These are phyloP conservation scores for Gephyroberyx darwinii DNA, from an alignment of 2,797 vertebrate genomes.

Conservation along the genomic window DNA sequence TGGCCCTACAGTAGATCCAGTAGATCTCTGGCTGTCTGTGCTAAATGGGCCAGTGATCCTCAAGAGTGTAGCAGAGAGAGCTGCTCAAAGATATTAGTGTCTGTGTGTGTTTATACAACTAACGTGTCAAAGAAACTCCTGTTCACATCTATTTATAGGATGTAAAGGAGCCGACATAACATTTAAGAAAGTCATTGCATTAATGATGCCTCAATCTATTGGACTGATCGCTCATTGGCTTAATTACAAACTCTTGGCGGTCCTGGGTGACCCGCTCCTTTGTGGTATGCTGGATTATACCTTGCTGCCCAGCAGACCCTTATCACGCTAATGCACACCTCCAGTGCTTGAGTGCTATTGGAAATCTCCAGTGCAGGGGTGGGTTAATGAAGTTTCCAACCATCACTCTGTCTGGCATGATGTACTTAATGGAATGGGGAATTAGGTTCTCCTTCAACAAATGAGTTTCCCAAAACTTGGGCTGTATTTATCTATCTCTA, in stretches of 20 bases:
- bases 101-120: background rate
- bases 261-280: conserved; percentile 18
- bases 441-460: background rate
- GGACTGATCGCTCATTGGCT: conserved; percentile 15
- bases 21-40: background rate
- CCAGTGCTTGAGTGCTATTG: conserved; percentile 38
- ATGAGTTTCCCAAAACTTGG: conserved; percentile 8
- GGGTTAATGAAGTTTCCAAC: conserved; percentile 33
- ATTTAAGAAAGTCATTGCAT: conserved; percentile 13
- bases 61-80: background rate
- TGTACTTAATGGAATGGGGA: conserved; percentile 4
- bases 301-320: conserved; percentile 33
- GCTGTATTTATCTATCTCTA: background rate
- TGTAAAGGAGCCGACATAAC: conserved; percentile 6
- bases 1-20: conserved; percentile 2
- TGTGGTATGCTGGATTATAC: conserved; percentile 33
- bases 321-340: conserved; percentile 55
- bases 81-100: conserved; percentile 30
- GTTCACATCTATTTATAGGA: conserved; percentile 14
- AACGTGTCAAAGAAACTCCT: background rate
- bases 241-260: conserved; percentile 31
- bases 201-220: conserved; percentile 26
- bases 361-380: conserved; percentile 26
- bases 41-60: conserved; percentile 22
- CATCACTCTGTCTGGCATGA: conserved; percentile 15